Conservation (phyloP, 2,888 invertebrate species). For the Biston betularia region DNA sequence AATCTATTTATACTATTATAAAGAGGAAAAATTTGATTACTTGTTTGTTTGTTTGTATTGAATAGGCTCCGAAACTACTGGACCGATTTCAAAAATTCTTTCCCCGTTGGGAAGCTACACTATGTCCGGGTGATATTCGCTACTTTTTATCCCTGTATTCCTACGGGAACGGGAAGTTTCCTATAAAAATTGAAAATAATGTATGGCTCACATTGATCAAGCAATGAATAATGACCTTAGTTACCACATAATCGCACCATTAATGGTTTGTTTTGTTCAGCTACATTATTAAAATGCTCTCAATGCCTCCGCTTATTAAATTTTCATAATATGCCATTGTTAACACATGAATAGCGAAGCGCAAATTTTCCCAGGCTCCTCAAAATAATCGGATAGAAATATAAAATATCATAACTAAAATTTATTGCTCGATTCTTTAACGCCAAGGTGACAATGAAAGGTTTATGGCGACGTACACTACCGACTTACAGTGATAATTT, state of each 20-base stretch:
- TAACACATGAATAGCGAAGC: background rate
- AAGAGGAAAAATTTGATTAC: too few relatives aligned
- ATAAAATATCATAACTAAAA: background rate
- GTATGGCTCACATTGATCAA: background rate
- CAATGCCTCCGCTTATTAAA: background rate
- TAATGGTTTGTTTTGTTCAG: conserved; percentile 1
- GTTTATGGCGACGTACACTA: background rate
- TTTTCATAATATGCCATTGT: conserved; percentile 7
- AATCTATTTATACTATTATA: too few relatives aligned
- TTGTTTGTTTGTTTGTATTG: too few relatives aligned
- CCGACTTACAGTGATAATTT: background rate
- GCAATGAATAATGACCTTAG: background rate
- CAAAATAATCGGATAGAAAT: background rate
- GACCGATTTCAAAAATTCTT: too few relatives aligned
- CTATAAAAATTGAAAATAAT: background rate
- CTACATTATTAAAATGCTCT: background rate
- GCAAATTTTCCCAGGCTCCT: conserved; percentile 3
- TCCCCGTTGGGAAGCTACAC: too few relatives aligned
- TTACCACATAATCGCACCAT: background rate
- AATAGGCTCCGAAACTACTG: too few relatives aligned
- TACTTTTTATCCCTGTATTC: too few relatives aligned
- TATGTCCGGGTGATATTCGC: too few relatives aligned
- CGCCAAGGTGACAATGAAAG: too few relatives aligned
- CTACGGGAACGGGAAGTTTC: too few relatives aligned
- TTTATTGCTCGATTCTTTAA: background rate